phyloP scores from a whole-genome alignment of 37 sponge, comb jelly and placozoan species.

The Tethya wilhelma region DNA sequence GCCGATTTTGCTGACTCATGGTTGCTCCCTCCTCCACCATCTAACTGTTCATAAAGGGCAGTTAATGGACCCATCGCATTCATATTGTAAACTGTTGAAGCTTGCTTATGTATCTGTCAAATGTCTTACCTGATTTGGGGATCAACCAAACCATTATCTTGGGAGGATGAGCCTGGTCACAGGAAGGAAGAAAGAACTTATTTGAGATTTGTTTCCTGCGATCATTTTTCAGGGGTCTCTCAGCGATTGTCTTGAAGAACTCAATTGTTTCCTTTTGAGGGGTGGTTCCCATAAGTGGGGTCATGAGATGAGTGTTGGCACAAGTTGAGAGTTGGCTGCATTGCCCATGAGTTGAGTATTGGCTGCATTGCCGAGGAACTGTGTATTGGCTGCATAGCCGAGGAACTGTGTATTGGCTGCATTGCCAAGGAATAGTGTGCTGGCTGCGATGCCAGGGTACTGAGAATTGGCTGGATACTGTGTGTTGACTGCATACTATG shows the following conservation, averaged over 20 bases:
- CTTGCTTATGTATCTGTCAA: constrained; percentile 24
- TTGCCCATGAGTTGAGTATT: too few species aligned
- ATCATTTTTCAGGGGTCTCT: constrained; percentile 17
- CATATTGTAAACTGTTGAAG: constrained; percentile 17
- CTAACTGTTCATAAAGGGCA: neutral
- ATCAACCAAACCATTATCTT: constrained; percentile 8
- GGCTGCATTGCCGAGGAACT: too few species aligned
- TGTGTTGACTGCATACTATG: too few species aligned
- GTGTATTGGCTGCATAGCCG: too few species aligned
- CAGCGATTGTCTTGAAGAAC: neutral
- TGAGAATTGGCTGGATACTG: too few species aligned
- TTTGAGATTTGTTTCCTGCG: neutral
- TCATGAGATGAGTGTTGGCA: too few species aligned
- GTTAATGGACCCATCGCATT: constrained; percentile 21
- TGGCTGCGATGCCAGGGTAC: too few species aligned
- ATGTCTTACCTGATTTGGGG: constrained; percentile 25
- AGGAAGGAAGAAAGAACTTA: constrained; percentile 21
- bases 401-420: too few species aligned
- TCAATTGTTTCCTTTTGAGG: neutral
- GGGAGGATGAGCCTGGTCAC: constrained; percentile 29
- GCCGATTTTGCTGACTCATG: neutral
- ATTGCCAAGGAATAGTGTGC: too few species aligned
- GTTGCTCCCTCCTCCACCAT: neutral
- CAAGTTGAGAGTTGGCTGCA: too few species aligned
- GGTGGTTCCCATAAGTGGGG: too few species aligned